A percentile compares a stretch with the other conserved stretches of the same genome.
Evolutionary conservation across 2,797 vertebrate species (phyloP).

Genomic region (Bufotes viridis): DNA sequence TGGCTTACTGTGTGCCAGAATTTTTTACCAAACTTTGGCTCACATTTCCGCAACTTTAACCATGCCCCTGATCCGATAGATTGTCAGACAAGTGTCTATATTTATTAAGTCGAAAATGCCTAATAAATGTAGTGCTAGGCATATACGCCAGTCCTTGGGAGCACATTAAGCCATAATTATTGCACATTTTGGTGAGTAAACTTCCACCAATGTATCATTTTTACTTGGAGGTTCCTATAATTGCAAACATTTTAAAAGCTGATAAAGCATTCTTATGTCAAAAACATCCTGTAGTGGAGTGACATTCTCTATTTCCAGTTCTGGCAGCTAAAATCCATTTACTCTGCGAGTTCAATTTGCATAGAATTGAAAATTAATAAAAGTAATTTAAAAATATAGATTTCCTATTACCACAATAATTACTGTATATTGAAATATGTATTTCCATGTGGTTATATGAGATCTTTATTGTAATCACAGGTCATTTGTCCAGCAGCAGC

Average conservation of each 20-base stretch:
- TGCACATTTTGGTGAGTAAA: no score
- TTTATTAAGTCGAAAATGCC: no score
- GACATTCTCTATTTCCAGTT: neutral
- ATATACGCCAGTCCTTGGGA: no score
- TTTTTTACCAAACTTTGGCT: no score
- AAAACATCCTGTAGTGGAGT: neutral
- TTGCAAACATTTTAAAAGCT: neutral
- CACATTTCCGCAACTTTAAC: no score
- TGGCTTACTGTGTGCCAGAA: no score
- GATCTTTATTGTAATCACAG: constrained; percentile 25
- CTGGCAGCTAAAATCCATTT: constrained; percentile 22
- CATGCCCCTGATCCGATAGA: no score
- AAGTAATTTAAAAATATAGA: constrained; percentile 43
- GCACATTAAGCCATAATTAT: no score
- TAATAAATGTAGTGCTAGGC: no score
- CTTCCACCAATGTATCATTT: neutral
- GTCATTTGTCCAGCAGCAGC: neutral
- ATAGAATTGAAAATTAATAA: constrained; percentile 40
- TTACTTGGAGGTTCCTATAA: neutral
- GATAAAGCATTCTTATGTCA: constrained; percentile 11
- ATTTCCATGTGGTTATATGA: constrained; percentile 20
- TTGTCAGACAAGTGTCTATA: no score
- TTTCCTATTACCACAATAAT: constrained; percentile 54
- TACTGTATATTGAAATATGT: neutral
- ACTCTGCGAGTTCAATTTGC: constrained; percentile 16